phyloP scores from a whole-genome alignment of 2,888 invertebrate genomes.

The Epinotia nisella region DNA sequence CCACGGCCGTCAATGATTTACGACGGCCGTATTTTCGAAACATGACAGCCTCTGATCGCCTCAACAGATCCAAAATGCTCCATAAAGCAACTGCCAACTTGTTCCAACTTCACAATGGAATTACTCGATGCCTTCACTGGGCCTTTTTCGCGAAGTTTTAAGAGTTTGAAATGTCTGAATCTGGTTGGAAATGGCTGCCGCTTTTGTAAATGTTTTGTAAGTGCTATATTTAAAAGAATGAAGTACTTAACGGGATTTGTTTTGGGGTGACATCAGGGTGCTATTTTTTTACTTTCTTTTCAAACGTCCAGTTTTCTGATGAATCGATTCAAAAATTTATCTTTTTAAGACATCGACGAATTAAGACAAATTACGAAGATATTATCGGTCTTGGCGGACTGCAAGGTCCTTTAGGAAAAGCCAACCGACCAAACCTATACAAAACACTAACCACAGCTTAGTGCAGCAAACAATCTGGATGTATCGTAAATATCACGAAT shows the following conservation, averaged over 20 bases:
- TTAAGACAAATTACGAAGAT: no score
- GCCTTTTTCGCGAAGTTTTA: slow-evolving; percentile 44
- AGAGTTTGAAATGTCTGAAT: slow-evolving; percentile 26
- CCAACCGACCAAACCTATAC: no score
- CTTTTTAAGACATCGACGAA: no score
- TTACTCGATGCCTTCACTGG: slow-evolving; percentile 50
- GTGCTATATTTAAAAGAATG: not conserved
- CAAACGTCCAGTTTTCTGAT: no score
- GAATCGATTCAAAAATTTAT: no score
- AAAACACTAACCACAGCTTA: no score
- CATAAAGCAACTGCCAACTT: slow-evolving; percentile 52
- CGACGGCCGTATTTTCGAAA: slow-evolving; percentile 48
- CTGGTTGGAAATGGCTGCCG: slow-evolving; percentile 17
- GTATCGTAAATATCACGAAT: no score
- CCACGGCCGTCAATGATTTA: slow-evolving; percentile 45
- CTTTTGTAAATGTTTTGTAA: slow-evolving; percentile 2
- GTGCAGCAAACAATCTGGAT: no score
- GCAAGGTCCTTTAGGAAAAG: no score
- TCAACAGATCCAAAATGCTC: slow-evolving; percentile 39
- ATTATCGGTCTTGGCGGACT: no score
- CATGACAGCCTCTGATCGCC: slow-evolving; percentile 44
- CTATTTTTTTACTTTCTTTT: no score
- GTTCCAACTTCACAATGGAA: slow-evolving; percentile 49
- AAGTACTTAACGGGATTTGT: slow-evolving; percentile 6
- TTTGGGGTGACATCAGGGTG: not conserved